phyloP scores from a whole-genome alignment of 2,113 vertebrate genomes.

The Lepidothrix coronata region DNA sequence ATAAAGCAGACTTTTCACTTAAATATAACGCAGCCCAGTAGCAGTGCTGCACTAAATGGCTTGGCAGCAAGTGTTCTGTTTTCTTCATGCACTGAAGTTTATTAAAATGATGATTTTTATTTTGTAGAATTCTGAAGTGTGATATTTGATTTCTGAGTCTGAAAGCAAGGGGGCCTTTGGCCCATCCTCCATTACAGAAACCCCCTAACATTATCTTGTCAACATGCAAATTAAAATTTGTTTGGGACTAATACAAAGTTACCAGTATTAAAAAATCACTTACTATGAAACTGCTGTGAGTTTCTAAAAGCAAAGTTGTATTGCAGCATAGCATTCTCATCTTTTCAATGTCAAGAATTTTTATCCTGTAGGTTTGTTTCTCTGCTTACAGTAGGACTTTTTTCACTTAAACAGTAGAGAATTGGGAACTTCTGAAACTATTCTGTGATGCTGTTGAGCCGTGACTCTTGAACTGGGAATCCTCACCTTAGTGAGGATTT shows the following conservation, averaged over 20 bases:
- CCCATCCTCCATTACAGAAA: neutral
- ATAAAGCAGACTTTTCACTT: neutral
- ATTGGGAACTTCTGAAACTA: neutral
- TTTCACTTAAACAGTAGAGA: neutral
- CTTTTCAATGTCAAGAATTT: neutral
- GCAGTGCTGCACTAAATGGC: neutral
- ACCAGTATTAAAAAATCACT: neutral
- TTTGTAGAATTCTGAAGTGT: neutral
- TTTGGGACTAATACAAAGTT: neutral
- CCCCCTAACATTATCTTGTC: neutral
- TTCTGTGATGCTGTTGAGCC: neutral
- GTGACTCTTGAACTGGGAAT: neutral
- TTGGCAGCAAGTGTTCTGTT: neutral
- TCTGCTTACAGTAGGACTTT: neutral
- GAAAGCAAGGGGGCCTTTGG: neutral
- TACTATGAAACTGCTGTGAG: neutral
- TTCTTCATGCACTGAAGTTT: neutral
- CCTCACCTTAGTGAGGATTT: neutral
- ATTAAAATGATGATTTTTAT: neutral
- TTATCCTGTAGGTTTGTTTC: neutral
- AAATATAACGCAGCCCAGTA: neutral
- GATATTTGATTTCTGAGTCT: neutral
- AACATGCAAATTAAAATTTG: neutral
- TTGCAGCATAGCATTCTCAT: neutral
- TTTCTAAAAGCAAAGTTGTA: neutral